Base-by-base conservation (phyloP, 2,113 vertebrate species). In the Sturnus vulgaris region DNA sequence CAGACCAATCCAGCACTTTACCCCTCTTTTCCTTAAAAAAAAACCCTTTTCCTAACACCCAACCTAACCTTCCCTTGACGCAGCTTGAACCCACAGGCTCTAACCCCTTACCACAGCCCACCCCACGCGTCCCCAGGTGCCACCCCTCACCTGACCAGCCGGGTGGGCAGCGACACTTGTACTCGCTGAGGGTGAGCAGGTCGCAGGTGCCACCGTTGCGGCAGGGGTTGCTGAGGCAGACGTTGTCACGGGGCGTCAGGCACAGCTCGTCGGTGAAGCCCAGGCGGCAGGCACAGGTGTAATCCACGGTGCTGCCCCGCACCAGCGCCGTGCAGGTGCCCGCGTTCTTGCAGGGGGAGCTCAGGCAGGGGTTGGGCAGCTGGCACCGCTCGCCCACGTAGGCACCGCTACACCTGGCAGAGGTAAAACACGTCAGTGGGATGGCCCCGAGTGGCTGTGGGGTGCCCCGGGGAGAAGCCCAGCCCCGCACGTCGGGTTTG, bases 141-240 rank as follows among this genome's bases (percentile, higher is more conserved):
- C 11, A 1, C 1, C 47, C 86, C 96, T 97, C 97, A 99, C 99
- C 99, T 98, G 99, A 98, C 99, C 99, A 99, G 39, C 99, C 99
- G 0, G 99, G 99, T 0, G 98, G 98, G 82, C 99, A 99, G 78
- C 97, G 98, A 92, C 99, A 99, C 94, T 98, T 99, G 97, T 98
- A 99, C 12, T 98, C 97, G 7, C 96, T 90, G 75, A 98, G 97
- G 1, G 92, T 98, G n/a, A 99, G 95, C 21, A 98, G 98, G 40
- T 98, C 98, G 5, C 99, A 99, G 73, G 97, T 98, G n/a, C 98
- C 99, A 12, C 99, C 99, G 0, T 99, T 99, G 63, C 97, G 98
- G 95, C 99, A 99, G 31, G 98, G 99, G 52, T 93, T 97, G 96
- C 95, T 98, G 80, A 98, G 88, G 92, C 99, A 99, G 53, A 90